Evolutionary conservation across 2,113 vertebrate genomes (phyloP).

Genomic region (Hymenochirus boettgeri): DNA sequence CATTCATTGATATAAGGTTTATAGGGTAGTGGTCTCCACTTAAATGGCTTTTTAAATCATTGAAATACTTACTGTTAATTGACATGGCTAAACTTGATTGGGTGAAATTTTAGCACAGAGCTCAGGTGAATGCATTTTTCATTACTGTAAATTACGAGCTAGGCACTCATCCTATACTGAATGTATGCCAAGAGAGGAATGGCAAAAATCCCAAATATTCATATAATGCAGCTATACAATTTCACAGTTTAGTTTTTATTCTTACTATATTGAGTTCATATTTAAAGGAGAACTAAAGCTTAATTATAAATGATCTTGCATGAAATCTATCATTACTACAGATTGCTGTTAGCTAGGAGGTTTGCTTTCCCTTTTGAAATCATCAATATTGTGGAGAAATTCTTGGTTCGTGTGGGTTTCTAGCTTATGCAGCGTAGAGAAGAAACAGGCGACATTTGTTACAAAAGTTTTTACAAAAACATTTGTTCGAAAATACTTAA

Average conservation of each 20-base stretch:
- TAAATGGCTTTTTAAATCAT: background rate
- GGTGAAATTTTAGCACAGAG: background rate
- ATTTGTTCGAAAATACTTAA: too few relatives aligned
- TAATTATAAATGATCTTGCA: too few relatives aligned
- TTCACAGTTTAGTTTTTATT: background rate
- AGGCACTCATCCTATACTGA: background rate
- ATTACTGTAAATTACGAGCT: conserved; percentile 13
- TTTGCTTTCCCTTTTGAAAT: too few relatives aligned
- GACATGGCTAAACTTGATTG: background rate
- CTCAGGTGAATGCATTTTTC: conserved; percentile 17
- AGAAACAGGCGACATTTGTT: too few relatives aligned
- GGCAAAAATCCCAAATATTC: conserved; percentile 9
- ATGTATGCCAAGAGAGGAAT: conserved; percentile 1
- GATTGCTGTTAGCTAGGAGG: too few relatives aligned
- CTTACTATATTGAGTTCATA: background rate
- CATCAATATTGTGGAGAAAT: too few relatives aligned
- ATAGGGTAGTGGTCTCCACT: background rate
- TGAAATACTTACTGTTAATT: conserved; percentile 4
- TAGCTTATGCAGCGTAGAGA: too few relatives aligned
- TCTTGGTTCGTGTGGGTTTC: too few relatives aligned
- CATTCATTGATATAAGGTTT: background rate
- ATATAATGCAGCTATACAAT: background rate
- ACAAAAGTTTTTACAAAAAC: too few relatives aligned
- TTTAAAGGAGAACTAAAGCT: too few relatives aligned
- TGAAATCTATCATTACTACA: too few relatives aligned